These are phyloP conservation scores for Notolepis coatsorum DNA, from an alignment of 2,797 vertebrate species.

Conservation along the genomic window DNA sequence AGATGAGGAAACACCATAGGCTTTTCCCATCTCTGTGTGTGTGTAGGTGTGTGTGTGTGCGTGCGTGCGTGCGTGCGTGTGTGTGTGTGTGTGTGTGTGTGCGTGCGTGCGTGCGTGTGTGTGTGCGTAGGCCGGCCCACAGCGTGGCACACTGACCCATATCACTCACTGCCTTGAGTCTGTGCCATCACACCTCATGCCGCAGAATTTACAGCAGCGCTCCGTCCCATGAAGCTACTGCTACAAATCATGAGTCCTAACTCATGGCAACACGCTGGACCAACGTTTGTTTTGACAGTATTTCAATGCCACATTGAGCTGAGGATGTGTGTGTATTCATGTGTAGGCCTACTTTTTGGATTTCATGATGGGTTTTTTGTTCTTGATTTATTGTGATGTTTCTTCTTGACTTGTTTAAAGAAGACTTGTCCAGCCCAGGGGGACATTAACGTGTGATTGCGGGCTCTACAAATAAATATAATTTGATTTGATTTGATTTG, in stretches of 20 bases:
- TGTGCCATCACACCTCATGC: neutral
- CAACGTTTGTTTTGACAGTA: neutral
- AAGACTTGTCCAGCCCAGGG: no score
- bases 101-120: neutral
- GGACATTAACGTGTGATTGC: no score
- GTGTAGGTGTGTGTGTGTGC: neutral
- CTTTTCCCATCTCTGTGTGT: neutral
- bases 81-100: neutral
- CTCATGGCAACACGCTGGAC: neutral
- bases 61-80: neutral
- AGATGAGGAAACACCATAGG: neutral
- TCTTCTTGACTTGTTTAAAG: no score
- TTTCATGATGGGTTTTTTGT: no score
- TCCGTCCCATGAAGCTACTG: neutral
- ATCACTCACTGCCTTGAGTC: conserved; percentile 17
- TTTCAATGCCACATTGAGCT: no score
- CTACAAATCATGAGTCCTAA: neutral
- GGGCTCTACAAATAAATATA: no score
- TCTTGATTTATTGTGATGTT: no score
- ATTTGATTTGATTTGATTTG: no score
- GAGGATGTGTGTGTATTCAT: no score
- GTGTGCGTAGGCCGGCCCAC: neutral
- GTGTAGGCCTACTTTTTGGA: no score
- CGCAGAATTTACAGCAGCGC: neutral
- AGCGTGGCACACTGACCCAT: conserved; percentile 38